Evolutionary conservation across 2,888 invertebrate species (phyloP), one percentile per base, ranked within the genome.

Genomic region (Sphaerophoria rueppellii): DNA sequence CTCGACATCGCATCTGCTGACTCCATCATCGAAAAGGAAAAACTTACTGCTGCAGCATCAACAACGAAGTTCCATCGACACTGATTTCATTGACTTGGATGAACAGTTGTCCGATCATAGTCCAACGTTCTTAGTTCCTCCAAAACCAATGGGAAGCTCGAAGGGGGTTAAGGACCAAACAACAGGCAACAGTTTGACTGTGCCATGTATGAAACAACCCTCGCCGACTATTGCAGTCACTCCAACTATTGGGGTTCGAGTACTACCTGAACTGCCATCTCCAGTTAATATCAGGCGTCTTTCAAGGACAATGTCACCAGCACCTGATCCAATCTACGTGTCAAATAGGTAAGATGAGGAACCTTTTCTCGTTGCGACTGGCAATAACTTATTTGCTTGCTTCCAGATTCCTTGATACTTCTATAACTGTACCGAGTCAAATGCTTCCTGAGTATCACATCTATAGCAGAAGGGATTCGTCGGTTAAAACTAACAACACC

Each of bases 1-100:
- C 92, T 60, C 93, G 93, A 54, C 52, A 14, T 92, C 94, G 65
- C 93, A 94, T 48, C 90, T 96, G 70, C 90, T 96, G 40, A 96
- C 97, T 24, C 96, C 97, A 0, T 95, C 96, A 6, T 95, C 96
- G 0, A 94, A 95, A 89, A 93, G 96, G 88, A 95, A 96, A 92
- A 95, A 96, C 89, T 92, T 97, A 48, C 91, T 96, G 88, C 91
- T 96, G 69, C 96, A 96, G 90, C 97, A 97, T 90, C 96, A 96
- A 89, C 97, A 97, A 91, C 93, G 96, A 87, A 96, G 96, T 77
- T 96, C 96, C 12, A 94, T 97, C 92, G 97, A 97, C 89, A 96
- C 96, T 0, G 97, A 97, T 89, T 95, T 95, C 24, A 92, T 97
- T 77, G 96, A 96, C 87, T 95, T 95, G 89, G 95, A 95, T 91